Percentiles rank a stretch among this genome's conserved stretches.
phyloP scores from a whole-genome alignment of 2,888 invertebrate genomes.

The Ophion obscuratus region DNA sequence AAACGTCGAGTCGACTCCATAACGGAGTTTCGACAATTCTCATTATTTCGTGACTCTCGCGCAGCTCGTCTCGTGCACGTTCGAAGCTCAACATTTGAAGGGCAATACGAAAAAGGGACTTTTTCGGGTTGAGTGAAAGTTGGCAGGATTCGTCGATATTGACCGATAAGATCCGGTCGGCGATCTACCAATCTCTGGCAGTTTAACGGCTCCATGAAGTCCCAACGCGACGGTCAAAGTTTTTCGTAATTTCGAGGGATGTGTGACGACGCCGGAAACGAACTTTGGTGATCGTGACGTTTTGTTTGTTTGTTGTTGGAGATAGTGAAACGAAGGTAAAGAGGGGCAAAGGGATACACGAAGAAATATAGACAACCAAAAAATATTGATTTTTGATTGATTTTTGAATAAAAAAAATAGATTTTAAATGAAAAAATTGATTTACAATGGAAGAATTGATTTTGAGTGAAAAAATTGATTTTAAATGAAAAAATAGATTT shows the following conservation, averaged over 20 bases:
- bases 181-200: slow-evolving; percentile 25
- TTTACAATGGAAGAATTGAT: too few relatives aligned
- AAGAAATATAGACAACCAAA: too few relatives aligned
- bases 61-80: neutral
- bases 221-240: slow-evolving; percentile 1
- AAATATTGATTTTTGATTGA: too few relatives aligned
- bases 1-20: slow-evolving; percentile 34
- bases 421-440: too few relatives aligned
- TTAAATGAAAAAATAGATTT: neutral
- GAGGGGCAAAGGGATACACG: too few relatives aligned
- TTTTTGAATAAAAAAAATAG: too few relatives aligned
- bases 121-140: slow-evolving; percentile 13
- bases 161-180: neutral
- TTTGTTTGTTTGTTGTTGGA: too few relatives aligned
- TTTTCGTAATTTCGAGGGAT: neutral
- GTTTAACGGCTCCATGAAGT: slow-evolving; percentile 15
- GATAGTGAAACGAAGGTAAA: too few relatives aligned
- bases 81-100: neutral
- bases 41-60: neutral
- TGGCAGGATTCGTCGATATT: neutral
- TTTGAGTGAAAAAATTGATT: too few relatives aligned
- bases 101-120: too few relatives aligned
- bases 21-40: slow-evolving; percentile 34
- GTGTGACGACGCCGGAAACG: neutral
- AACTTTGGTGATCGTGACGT: neutral